phyloP scores from a whole-genome alignment of 1,140 invertebrate species.

The Conus betulinus region DNA sequence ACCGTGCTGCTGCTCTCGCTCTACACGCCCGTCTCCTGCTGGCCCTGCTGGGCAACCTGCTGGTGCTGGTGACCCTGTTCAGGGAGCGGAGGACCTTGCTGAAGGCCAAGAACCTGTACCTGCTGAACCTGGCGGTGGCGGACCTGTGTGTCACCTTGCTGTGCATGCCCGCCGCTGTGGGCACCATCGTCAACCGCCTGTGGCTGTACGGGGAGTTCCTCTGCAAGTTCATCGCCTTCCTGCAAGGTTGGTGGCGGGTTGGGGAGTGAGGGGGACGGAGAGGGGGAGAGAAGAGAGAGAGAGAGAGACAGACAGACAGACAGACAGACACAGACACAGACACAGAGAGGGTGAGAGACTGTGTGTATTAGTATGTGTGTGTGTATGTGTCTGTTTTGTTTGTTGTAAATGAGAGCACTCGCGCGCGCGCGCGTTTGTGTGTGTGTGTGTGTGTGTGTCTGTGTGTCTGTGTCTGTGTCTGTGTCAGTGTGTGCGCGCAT shows the following conservation, averaged over 20 bases:
- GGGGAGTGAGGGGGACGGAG: neutral
- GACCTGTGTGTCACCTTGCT: constrained; percentile 60
- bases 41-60: constrained; percentile 57
- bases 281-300: neutral
- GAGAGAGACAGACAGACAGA: neutral
- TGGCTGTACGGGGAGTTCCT: constrained; percentile 84
- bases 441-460: neutral
- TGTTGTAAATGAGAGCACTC: neutral
- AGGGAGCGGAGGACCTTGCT: constrained; percentile 41
- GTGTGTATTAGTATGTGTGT: too few species aligned
- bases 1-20: constrained; percentile 52
- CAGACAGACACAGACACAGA: too few species aligned
- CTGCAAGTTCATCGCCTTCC: constrained; percentile 84
- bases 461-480: neutral
- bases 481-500: neutral
- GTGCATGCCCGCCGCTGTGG: constrained; percentile 80
- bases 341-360: too few species aligned
- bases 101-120: constrained; percentile 58
- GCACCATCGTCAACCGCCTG: constrained; percentile 81
- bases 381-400: neutral
- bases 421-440: neutral
- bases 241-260: constrained; percentile 80
- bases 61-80: constrained; percentile 53
- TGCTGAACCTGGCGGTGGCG: constrained; percentile 59
- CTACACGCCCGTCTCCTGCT: constrained; percentile 56